phyloP scores from a whole-genome alignment of 1,140 invertebrate genomes.

The Drosophila neocordata region DNA sequence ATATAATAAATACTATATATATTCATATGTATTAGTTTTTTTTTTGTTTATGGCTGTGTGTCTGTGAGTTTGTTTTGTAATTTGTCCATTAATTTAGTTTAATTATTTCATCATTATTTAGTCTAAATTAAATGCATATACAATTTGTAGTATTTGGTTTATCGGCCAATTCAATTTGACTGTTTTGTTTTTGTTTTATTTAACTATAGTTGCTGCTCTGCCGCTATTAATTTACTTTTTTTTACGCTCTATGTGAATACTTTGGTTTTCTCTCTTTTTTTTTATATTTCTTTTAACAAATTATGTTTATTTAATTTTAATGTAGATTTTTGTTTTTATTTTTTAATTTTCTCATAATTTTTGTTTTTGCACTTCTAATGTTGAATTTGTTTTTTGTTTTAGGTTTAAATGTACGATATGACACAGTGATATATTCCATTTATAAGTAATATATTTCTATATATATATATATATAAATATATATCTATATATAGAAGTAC shows the following conservation, averaged over 20 bases:
- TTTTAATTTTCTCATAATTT: not conserved
- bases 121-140: conserved; percentile 78
- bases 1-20: too few relatives aligned
- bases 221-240: conserved; percentile 67
- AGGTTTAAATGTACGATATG: conserved; percentile 80
- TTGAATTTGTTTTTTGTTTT: conserved; percentile 52
- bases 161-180: conserved; percentile 59
- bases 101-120: conserved; percentile 48
- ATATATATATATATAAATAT: conserved; percentile 28
- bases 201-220: conserved; percentile 66
- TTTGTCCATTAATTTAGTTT: conserved; percentile 33
- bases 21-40: too few relatives aligned
- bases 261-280: conserved; percentile 32
- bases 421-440: conserved; percentile 79
- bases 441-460: conserved; percentile 44
- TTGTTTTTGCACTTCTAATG: conserved; percentile 10
- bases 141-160: conserved; percentile 71
- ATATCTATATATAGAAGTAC: conserved; percentile 54
- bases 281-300: conserved; percentile 57
- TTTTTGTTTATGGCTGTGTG: too few relatives aligned
- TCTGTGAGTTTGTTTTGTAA: conserved; percentile 13
- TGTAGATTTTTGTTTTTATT: conserved; percentile 16
- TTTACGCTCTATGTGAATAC: conserved; percentile 53
- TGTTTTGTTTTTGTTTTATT: conserved; percentile 3
- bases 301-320: conserved; percentile 20